phyloP scores from a whole-genome alignment of 2,888 invertebrate species.

The Lissocephala sabroskyi region DNA sequence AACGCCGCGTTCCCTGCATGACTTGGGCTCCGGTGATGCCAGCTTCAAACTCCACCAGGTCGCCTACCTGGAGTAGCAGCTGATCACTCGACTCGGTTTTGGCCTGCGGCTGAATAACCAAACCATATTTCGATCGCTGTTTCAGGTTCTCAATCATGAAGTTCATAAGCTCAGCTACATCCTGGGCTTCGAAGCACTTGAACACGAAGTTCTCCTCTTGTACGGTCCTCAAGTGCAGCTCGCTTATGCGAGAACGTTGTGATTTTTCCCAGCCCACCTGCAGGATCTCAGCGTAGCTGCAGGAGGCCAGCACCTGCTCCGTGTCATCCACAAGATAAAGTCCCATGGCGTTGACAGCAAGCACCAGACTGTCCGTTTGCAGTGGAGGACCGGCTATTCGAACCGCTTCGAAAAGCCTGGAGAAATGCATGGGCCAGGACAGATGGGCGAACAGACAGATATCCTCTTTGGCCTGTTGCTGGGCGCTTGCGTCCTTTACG shows the following conservation, averaged over 20 bases:
- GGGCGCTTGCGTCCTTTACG: conserved; percentile 78
- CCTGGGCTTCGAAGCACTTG: conserved; percentile 89
- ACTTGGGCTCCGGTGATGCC: conserved; percentile 83
- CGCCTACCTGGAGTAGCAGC: conserved; percentile 75
- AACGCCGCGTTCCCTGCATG: conserved; percentile 74
- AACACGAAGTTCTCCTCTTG: conserved; percentile 93
- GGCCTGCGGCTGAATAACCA: conserved; percentile 78
- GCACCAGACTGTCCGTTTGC: conserved; percentile 83
- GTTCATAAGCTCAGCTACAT: conserved; percentile 86
- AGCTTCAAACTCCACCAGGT: conserved; percentile 85
- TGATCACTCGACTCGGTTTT: conserved; percentile 74
- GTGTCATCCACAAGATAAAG: conserved; percentile 93
- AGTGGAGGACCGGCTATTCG: conserved; percentile 81
- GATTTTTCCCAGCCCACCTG: conserved; percentile 76
- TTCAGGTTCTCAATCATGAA: conserved; percentile 90
- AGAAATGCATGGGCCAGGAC: conserved; percentile 96
- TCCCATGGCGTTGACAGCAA: conserved; percentile 96
- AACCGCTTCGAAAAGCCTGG: conserved; percentile 93
- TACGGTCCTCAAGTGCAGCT: conserved; percentile 85
- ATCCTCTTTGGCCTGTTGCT: conserved; percentile 86
- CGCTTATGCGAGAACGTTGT: conserved; percentile 75
- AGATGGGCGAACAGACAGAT: conserved; percentile 92
- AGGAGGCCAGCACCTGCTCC: conserved; percentile 90
- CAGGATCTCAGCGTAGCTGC: conserved; percentile 89
- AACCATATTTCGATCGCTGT: conserved; percentile 86